Conservation (phyloP, 2,888 invertebrate species). For the Chymomyza procnemis region DNA sequence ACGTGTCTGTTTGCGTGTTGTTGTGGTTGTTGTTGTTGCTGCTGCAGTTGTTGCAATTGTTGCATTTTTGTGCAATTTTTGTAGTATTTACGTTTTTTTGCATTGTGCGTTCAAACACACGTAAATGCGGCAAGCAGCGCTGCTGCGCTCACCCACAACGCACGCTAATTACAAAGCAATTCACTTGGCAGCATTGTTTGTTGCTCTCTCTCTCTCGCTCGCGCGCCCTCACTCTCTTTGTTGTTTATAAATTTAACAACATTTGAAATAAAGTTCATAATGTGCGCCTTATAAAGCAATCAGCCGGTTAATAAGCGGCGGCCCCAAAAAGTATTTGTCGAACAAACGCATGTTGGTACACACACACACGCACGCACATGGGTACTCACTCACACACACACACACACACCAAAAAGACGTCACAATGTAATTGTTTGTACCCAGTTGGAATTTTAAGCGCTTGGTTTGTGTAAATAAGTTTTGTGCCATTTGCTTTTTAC, state of each 20-base stretch:
- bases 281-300: conserved; percentile 24
- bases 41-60: conserved; percentile 26
- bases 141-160: neutral
- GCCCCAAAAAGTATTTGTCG: conserved; percentile 15
- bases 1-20: conserved; percentile 48
- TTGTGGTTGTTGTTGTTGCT: conserved; percentile 18
- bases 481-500: neutral
- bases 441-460: neutral
- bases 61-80: conserved; percentile 25
- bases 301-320: conserved; percentile 40
- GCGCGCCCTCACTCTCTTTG: neutral
- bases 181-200: neutral
- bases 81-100: conserved; percentile 13
- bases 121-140: neutral
- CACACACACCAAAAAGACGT: neutral
- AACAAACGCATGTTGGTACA: conserved; percentile 29
- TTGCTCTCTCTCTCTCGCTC: neutral
- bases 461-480: neutral
- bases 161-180: neutral
- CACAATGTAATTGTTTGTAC: neutral
- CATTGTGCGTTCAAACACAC: too few species aligned
- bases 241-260: too few species aligned
- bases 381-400: conserved; percentile 35
- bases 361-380: conserved; percentile 31
- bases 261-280: neutral